phyloP scores from a whole-genome alignment of 2,888 invertebrate genomes.

The Trichopoda pennipes region DNA sequence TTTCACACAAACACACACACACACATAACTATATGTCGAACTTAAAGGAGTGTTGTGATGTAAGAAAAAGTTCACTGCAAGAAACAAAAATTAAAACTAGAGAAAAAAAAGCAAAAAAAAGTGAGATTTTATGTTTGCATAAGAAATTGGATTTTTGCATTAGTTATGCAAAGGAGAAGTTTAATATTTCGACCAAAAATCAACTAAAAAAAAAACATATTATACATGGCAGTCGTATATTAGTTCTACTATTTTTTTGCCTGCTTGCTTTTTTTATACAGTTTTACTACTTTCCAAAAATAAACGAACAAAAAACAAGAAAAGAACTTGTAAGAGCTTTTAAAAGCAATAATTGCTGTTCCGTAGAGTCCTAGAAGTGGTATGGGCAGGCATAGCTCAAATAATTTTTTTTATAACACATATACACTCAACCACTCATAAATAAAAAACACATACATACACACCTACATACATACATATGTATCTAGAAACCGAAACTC shows the following conservation, averaged over 20 bases:
- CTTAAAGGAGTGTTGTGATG: constrained; percentile 62
- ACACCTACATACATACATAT: background rate
- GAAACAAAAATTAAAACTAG: constrained; percentile 41
- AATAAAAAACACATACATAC: constrained; percentile 1
- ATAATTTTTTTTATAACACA: constrained; percentile 22
- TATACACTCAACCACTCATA: constrained; percentile 21
- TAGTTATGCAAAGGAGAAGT: constrained; percentile 78
- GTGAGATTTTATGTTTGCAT: constrained; percentile 79
- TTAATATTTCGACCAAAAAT: constrained; percentile 67
- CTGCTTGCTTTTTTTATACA: constrained; percentile 3
- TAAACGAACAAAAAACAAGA: background rate
- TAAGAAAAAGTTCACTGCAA: constrained; percentile 52
- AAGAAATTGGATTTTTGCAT: constrained; percentile 80
- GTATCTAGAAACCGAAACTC: too few species aligned
- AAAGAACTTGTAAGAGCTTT: constrained; percentile 53
- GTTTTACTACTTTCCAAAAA: background rate
- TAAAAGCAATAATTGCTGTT: constrained; percentile 65
- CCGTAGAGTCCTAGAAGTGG: constrained; percentile 45
- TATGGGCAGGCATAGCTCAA: constrained; percentile 28
- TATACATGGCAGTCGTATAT: constrained; percentile 9
- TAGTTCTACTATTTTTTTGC: background rate
- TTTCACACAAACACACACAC: background rate
- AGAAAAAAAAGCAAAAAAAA: constrained; percentile 49
- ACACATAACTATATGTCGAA: constrained; percentile 59
- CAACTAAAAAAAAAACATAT: constrained; percentile 59